These are phyloP conservation scores for Tenrec ecaudatus DNA, from an alignment of 2,113 vertebrate genomes.

Conservation along the genomic window DNA sequence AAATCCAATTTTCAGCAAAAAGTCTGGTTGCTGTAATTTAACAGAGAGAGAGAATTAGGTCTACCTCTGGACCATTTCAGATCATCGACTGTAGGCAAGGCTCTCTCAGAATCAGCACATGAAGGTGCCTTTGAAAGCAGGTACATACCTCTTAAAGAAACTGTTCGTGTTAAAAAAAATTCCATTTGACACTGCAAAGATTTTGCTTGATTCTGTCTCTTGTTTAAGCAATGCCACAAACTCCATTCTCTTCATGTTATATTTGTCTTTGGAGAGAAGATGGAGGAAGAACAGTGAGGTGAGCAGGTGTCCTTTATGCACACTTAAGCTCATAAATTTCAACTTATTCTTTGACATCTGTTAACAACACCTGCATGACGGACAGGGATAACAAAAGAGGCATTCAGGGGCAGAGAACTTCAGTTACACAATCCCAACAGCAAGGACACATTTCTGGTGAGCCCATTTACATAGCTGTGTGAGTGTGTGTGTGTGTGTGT, in stretches of 20 bases:
- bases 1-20: neutral
- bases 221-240: neutral
- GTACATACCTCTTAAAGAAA: constrained; percentile 10
- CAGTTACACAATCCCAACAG: neutral
- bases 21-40: neutral
- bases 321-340: constrained; percentile 43
- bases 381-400: constrained; percentile 38
- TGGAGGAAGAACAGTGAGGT: neutral
- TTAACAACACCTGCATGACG: constrained; percentile 40
- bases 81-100: neutral
- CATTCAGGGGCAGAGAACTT: constrained; percentile 5
- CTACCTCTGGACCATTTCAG: neutral
- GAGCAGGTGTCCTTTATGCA: constrained; percentile 49
- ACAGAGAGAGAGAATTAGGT: neutral
- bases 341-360: constrained; percentile 43
- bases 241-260: neutral
- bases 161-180: constrained; percentile 7
- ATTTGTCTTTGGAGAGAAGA: neutral
- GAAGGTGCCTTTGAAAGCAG: neutral
- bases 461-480: neutral
- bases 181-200: neutral
- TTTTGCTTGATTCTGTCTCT: neutral
- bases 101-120: neutral
- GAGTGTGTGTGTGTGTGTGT: no score
- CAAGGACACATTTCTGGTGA: neutral